phyloP scores from a whole-genome alignment of 2,797 vertebrate species.

The Sibirionetta formosa region DNA sequence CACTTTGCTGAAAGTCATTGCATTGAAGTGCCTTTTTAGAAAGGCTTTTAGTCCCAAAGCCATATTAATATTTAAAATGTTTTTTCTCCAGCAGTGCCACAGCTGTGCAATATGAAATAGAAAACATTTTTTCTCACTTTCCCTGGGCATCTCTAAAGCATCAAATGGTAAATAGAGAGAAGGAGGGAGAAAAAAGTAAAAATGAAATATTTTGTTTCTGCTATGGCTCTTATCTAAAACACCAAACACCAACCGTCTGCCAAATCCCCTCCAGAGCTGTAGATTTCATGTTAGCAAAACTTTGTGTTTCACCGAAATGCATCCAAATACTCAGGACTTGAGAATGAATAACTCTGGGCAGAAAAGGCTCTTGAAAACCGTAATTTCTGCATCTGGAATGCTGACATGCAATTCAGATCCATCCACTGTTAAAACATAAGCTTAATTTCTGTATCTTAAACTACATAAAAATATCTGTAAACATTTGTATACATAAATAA shows the following conservation, averaged over 20 bases:
- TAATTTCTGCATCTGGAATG: background rate
- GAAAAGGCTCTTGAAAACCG: background rate
- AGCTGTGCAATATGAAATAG: constrained; percentile 71
- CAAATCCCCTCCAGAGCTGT: background rate
- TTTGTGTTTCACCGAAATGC: background rate
- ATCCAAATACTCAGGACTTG: background rate
- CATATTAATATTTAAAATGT: constrained; percentile 65
- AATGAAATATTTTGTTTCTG: background rate
- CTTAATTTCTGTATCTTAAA: background rate
- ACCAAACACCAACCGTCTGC: background rate
- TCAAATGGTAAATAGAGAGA: constrained; percentile 14
- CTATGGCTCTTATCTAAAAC: background rate
- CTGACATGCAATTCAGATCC: background rate
- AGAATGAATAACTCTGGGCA: background rate
- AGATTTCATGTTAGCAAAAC: constrained; percentile 19
- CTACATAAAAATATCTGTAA: background rate
- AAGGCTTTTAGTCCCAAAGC: constrained; percentile 44
- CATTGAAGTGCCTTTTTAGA: constrained; percentile 30
- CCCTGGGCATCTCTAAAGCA: constrained; percentile 31
- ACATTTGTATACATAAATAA: background rate
- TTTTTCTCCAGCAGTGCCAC: constrained; percentile 49
- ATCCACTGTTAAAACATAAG: background rate
- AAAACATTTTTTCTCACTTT: constrained; percentile 50
- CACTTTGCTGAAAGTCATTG: constrained; percentile 1
- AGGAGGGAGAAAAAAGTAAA: background rate